Conservation (phyloP, 2,888 invertebrate genomes). For the Drosophila pseudotakahashii region DNA sequence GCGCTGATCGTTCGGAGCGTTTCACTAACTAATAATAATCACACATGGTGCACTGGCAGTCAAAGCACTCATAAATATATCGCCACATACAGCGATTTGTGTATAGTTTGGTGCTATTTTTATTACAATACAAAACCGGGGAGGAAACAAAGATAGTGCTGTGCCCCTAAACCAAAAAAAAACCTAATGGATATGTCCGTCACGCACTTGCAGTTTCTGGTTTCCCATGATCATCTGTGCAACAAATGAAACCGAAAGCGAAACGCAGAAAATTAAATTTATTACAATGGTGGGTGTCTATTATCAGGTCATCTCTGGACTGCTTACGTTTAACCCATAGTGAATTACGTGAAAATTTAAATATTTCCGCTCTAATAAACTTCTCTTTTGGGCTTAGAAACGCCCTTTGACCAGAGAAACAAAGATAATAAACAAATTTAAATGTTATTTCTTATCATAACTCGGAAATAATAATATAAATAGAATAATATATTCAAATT, state of each 20-base stretch:
- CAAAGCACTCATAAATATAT: slow-evolving; percentile 18
- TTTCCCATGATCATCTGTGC: slow-evolving; percentile 32
- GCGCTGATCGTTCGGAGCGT: slow-evolving; percentile 24
- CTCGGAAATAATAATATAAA: no score
- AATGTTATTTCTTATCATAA: slow-evolving; percentile 5
- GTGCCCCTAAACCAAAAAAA: neutral
- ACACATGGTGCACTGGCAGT: slow-evolving; percentile 8
- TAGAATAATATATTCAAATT: neutral
- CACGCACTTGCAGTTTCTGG: slow-evolving; percentile 9
- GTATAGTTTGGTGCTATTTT: slow-evolving; percentile 48
- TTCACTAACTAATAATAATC: slow-evolving; percentile 3
- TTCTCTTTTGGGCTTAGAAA: slow-evolving; percentile 5
- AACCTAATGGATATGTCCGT: slow-evolving; percentile 22
- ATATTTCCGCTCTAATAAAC: slow-evolving; percentile 51
- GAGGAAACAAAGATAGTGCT: slow-evolving; percentile 11
- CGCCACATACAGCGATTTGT: slow-evolving; percentile 8
- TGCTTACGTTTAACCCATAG: neutral
- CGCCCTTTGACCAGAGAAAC: neutral
- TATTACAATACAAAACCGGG: slow-evolving; percentile 9
- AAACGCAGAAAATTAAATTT: slow-evolving; percentile 29
- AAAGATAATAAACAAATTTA: neutral
- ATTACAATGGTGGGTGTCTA: slow-evolving; percentile 56
- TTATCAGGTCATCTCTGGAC: slow-evolving; percentile 28
- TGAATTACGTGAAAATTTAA: neutral
- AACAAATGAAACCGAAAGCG: slow-evolving; percentile 32